Conservation (phyloP, 2,888 invertebrate species). For the Idaea aversata region DNA sequence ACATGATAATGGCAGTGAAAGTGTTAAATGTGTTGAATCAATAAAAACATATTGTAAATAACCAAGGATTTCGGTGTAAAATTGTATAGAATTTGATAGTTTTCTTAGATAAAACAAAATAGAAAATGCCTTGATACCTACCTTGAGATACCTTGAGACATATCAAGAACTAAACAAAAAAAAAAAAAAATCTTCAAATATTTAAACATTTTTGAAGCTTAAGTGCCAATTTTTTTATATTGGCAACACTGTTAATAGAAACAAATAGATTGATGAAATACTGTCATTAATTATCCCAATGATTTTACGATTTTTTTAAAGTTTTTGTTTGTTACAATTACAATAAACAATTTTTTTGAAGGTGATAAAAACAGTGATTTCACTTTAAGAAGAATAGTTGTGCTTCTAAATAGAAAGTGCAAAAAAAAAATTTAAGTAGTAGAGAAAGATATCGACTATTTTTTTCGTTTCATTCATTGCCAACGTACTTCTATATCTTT, state of each 20-base stretch:
- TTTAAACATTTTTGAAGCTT: too few relatives aligned
- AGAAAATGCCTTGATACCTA: too few relatives aligned
- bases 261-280: too few relatives aligned
- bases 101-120: too few relatives aligned
- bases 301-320: background rate
- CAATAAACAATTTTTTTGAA: background rate
- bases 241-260: too few relatives aligned
- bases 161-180: too few relatives aligned
- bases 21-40: background rate
- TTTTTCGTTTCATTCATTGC: background rate
- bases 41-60: too few relatives aligned
- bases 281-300: background rate
- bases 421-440: background rate
- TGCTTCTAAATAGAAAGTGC: background rate
- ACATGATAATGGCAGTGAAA: background rate
- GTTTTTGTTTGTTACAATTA: background rate
- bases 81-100: too few relatives aligned
- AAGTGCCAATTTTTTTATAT: too few relatives aligned
- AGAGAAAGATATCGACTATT: background rate
- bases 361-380: background rate
- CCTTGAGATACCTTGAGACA: too few relatives aligned
- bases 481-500: background rate
- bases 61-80: too few relatives aligned
- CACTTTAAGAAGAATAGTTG: background rate
- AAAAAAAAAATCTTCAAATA: too few relatives aligned